A percentile compares a stretch with the other conserved stretches of the same genome.
Evolutionary conservation across 2,113 vertebrate genomes (phyloP).

Genomic region (Xiphorhynchus elegans): DNA sequence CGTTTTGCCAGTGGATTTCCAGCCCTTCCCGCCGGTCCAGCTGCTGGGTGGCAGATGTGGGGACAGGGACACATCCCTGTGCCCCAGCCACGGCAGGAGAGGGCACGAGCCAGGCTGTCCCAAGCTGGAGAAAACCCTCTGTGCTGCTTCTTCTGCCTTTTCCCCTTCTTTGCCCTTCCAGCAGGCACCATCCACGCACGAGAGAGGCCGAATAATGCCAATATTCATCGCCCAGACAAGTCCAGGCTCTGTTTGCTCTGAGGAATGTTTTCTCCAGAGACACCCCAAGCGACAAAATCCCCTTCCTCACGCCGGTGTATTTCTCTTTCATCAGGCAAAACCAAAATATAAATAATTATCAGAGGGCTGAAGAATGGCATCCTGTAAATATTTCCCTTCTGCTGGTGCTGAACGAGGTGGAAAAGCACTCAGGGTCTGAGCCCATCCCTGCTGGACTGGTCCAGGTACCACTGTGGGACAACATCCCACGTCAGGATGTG

Average conservation of each 20-base stretch:
- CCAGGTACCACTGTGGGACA: neutral
- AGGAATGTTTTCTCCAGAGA: neutral
- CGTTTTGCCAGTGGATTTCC: neutral
- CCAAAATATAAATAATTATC: neutral
- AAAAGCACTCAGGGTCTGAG: neutral
- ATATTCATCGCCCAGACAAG: conserved; percentile 46
- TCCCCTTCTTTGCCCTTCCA: neutral
- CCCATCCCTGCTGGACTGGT: fast-evolving
- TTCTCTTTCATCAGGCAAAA: conserved; percentile 53
- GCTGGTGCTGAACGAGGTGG: neutral
- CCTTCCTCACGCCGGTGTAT: neutral
- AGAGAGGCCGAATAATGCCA: neutral
- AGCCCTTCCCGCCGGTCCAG: neutral
- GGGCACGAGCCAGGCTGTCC: neutral
- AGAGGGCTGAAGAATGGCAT: conserved; percentile 4
- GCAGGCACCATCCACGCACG: neutral
- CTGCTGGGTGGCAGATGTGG: conserved; percentile 39
- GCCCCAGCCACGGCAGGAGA: neutral
- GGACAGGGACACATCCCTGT: neutral
- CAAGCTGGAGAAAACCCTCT: neutral
- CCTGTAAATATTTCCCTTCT: conserved; percentile 37
- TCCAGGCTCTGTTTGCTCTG: conserved; percentile 29
- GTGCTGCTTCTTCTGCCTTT: neutral
- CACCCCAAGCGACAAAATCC: neutral
- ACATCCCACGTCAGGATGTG: neutral